phyloP scores from a whole-genome alignment of 2,888 invertebrate species.

The Patella pellucida region DNA sequence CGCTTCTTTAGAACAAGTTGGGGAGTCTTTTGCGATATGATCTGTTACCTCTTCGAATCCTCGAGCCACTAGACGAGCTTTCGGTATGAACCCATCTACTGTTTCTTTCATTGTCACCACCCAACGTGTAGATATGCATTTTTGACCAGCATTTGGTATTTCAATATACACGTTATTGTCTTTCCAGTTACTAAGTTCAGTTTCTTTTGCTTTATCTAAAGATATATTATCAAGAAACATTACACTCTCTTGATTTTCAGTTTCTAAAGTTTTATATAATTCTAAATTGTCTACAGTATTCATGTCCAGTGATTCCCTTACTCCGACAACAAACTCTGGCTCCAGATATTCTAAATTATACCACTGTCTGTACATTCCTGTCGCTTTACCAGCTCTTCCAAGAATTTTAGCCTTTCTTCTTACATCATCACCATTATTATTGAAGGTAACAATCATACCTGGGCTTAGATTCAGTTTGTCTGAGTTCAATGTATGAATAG shows the following conservation, averaged over 20 bases:
- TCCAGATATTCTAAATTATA: no score
- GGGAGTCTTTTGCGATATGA: conserved; percentile 18
- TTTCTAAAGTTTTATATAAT: no score
- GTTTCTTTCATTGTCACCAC: conserved; percentile 17
- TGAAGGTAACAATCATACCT: no score
- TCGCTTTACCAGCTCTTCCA: no score
- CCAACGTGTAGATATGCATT: conserved; percentile 18
- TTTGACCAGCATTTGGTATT: conserved; percentile 17
- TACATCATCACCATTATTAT: no score
- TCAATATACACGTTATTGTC: conserved; percentile 18
- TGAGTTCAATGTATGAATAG: no score
- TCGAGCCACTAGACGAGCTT: conserved; percentile 24
- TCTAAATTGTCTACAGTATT: no score
- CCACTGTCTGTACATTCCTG: no score
- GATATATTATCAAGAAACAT: conserved; percentile 13
- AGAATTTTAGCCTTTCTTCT: no score
- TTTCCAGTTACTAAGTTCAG: conserved; percentile 21
- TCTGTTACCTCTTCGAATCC: conserved; percentile 22
- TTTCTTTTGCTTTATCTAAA: conserved; percentile 13
- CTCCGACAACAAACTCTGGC: no score
- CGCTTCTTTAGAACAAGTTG: conserved; percentile 19
- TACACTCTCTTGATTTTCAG: conserved; percentile 13
- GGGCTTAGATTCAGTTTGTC: no score
- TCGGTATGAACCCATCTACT: conserved; percentile 6
- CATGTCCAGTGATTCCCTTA: no score